Conservation (phyloP, 2,888 invertebrate species). For the Hirtodrosophila duncani region DNA sequence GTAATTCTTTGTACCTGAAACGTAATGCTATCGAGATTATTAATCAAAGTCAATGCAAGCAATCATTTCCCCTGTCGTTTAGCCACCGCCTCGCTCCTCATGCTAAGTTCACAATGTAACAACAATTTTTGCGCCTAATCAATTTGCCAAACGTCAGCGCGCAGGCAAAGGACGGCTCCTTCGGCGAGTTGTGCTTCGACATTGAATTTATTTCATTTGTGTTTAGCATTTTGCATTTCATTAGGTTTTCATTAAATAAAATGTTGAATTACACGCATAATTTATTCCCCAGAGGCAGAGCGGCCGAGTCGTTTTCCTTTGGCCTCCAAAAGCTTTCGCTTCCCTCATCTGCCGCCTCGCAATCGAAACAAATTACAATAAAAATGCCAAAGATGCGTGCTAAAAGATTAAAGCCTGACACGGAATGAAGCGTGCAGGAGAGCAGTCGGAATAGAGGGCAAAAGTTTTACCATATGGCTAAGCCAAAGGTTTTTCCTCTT, state of each 20-base stretch:
- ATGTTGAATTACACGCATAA: constrained; percentile 77
- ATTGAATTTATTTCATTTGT: constrained; percentile 69
- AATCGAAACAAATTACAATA: constrained; percentile 72
- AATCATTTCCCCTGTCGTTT: background rate
- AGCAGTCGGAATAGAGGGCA: constrained; percentile 7
- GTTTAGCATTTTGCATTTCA: constrained; percentile 75
- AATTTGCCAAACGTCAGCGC: constrained; percentile 63
- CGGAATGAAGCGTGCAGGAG: constrained; percentile 54
- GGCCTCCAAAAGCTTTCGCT: constrained; percentile 8
- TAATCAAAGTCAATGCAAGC: constrained; percentile 65
- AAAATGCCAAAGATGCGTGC: constrained; percentile 67
- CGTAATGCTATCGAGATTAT: constrained; percentile 64
- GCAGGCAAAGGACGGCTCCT: constrained; percentile 4
- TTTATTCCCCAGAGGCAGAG: constrained; percentile 58
- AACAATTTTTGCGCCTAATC: constrained; percentile 69
- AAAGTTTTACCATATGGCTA: constrained; percentile 60
- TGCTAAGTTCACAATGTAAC: constrained; percentile 28
- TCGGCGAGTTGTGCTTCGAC: constrained; percentile 25
- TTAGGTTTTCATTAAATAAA: constrained; percentile 77
- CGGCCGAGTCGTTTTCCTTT: constrained; percentile 1
- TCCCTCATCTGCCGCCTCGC: constrained; percentile 11
- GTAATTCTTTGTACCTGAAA: constrained; percentile 65
- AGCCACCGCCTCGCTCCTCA: background rate
- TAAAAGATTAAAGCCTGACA: constrained; percentile 68
- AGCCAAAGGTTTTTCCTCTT: constrained; percentile 9